Evolutionary conservation across 2,888 invertebrate genomes (phyloP).

Genomic region (Ormyrus rosae): DNA sequence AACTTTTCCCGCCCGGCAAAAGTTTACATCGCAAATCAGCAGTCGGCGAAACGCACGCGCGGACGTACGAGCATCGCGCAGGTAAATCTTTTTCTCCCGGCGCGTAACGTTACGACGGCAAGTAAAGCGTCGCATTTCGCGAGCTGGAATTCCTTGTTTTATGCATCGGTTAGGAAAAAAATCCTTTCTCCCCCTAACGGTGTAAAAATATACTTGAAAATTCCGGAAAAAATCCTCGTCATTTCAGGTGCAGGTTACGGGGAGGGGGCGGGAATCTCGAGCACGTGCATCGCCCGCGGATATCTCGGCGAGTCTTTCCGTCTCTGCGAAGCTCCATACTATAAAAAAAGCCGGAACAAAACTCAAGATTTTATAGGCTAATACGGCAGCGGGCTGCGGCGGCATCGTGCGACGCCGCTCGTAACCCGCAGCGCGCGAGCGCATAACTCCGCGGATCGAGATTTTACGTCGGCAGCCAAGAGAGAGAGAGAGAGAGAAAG

Average conservation of each 20-base stretch:
- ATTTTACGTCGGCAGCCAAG: conserved; percentile 63
- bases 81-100: conserved; percentile 14
- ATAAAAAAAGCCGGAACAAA: conserved; percentile 63
- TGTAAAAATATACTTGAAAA: conserved; percentile 55
- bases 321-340: conserved; percentile 27
- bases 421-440: conserved; percentile 26
- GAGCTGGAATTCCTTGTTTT: conserved; percentile 44
- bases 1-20: background rate
- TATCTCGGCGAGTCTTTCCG: conserved; percentile 23
- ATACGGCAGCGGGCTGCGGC: conserved; percentile 56
- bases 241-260: conserved; percentile 27
- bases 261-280: conserved; percentile 27
- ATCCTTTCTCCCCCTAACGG: conserved; percentile 28
- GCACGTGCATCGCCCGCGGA: conserved; percentile 47
- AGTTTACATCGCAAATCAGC: background rate
- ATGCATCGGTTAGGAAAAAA: conserved; percentile 45
- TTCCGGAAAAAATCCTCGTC: conserved; percentile 53
- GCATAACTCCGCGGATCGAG: conserved; percentile 63
- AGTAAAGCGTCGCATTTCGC: conserved; percentile 49
- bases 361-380: conserved; percentile 71
- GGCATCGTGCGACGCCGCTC: background rate
- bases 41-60: background rate
- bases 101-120: conserved; percentile 35
- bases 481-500: background rate
- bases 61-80: background rate